phyloP scores from a whole-genome alignment of 2,888 invertebrate genomes.

The Molorchus minor region DNA sequence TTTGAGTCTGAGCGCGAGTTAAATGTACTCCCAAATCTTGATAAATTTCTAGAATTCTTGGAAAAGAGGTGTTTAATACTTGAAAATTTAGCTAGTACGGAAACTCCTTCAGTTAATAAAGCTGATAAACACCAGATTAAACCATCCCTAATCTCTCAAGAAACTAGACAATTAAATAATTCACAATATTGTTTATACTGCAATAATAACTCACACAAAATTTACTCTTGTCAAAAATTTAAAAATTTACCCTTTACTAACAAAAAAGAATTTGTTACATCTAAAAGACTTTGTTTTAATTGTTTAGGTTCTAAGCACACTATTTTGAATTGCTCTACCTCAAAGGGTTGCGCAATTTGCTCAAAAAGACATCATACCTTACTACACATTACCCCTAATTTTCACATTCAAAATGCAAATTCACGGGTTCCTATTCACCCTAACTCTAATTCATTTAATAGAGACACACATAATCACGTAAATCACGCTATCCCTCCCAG shows the following conservation, averaged over 20 bases:
- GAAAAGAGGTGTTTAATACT: not conserved
- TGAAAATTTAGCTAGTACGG: not conserved
- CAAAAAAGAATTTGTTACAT: not conserved
- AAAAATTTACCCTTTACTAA: not conserved
- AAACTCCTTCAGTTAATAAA: no score
- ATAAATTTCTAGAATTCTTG: slow-evolving; percentile 4
- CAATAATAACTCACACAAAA: not conserved
- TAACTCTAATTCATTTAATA: no score
- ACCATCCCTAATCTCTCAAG: not conserved
- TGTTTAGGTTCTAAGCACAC: not conserved
- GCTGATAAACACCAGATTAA: not conserved
- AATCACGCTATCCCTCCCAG: no score
- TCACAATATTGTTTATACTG: not conserved
- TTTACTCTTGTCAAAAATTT: slow-evolving; percentile 10
- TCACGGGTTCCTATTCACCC: no score
- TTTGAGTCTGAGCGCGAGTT: not conserved
- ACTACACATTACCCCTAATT: no score
- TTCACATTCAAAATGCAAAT: no score
- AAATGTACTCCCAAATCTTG: not conserved
- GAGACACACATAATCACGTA: no score
- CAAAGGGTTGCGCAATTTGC: not conserved
- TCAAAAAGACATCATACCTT: not conserved
- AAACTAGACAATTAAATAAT: not conserved
- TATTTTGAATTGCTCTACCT: not conserved
- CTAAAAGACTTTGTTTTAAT: not conserved